Evolutionary conservation across 2,888 invertebrate species (phyloP).

Genomic region (Myopa testacea): DNA sequence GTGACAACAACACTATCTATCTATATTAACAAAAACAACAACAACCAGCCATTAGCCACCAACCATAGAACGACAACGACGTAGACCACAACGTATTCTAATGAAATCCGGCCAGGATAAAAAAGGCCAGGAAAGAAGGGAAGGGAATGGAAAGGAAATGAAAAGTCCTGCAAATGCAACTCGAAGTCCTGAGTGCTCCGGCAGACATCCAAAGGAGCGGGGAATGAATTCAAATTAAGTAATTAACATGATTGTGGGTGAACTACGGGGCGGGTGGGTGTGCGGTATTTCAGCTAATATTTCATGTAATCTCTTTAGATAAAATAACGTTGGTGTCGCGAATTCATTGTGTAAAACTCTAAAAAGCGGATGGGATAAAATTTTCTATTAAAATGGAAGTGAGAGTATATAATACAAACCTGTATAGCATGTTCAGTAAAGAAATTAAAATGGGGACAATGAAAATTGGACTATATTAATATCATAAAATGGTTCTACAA

Average conservation of each 20-base stretch:
- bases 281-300: constrained; percentile 23
- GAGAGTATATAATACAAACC: too few relatives aligned
- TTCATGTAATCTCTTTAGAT: constrained; percentile 36
- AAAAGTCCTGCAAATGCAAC: too few relatives aligned
- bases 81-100: background rate
- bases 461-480: too few relatives aligned
- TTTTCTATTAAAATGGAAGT: too few relatives aligned
- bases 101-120: background rate
- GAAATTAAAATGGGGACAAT: too few relatives aligned
- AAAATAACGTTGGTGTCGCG: constrained; percentile 27
- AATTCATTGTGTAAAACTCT: constrained; percentile 22
- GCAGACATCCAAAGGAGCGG: background rate
- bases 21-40: background rate
- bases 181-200: too few relatives aligned
- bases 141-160: background rate
- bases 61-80: background rate
- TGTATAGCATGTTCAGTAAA: too few relatives aligned
- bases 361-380: too few relatives aligned
- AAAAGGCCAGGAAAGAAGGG: background rate
- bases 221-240: constrained; percentile 62
- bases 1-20: constrained; percentile 22
- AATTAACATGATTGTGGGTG: constrained; percentile 54
- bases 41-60: background rate
- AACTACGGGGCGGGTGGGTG: background rate
- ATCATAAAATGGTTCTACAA: too few relatives aligned